These are phyloP conservation scores for Sebastes oblongus DNA, from an alignment of 2,797 vertebrate species.

Conservation along the genomic window DNA sequence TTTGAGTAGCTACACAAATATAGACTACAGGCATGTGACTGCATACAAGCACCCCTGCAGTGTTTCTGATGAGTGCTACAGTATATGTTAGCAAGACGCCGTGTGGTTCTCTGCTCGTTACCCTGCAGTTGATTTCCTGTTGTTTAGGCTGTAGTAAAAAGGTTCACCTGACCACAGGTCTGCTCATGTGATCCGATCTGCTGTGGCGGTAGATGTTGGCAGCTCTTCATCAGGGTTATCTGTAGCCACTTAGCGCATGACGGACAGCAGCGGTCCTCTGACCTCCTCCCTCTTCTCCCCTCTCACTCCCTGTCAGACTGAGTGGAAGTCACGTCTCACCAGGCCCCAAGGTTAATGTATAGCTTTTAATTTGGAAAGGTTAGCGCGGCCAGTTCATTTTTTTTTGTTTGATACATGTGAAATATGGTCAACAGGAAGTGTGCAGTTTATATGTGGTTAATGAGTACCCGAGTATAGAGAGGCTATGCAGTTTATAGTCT, in stretches of 20 bases:
- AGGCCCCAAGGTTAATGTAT: constrained; percentile 64
- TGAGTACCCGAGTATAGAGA: constrained; percentile 44
- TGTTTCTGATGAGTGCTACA: constrained; percentile 36
- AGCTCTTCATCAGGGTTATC: constrained; percentile 61
- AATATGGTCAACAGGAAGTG: constrained; percentile 39
- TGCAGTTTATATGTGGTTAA: constrained; percentile 57
- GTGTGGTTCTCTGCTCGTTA: constrained; percentile 8
- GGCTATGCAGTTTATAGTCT: constrained; percentile 54
- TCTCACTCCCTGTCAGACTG: constrained; percentile 45
- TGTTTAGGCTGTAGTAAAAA: constrained; percentile 21
- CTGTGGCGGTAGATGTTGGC: constrained; percentile 19
- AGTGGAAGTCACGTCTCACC: constrained; percentile 65
- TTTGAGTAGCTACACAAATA: constrained; percentile 1
- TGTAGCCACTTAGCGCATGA: constrained; percentile 60
- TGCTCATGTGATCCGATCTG: constrained; percentile 25
- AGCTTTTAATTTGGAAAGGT: constrained; percentile 67
- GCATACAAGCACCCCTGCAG: constrained; percentile 28
- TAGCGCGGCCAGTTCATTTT: constrained; percentile 21
- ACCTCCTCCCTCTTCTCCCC: constrained; percentile 41
- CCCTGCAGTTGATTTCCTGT: constrained; percentile 10
- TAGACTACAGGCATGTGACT: constrained; percentile 28
- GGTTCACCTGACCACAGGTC: constrained; percentile 37
- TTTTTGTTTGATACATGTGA: constrained; percentile 21
- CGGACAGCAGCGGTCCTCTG: constrained; percentile 41
- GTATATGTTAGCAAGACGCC: constrained; percentile 3